Percentiles rank a stretch among this genome's conserved stretches.
Evolutionary conservation across 2,888 invertebrate genomes (phyloP).

Genomic region (Villa cingulata): DNA sequence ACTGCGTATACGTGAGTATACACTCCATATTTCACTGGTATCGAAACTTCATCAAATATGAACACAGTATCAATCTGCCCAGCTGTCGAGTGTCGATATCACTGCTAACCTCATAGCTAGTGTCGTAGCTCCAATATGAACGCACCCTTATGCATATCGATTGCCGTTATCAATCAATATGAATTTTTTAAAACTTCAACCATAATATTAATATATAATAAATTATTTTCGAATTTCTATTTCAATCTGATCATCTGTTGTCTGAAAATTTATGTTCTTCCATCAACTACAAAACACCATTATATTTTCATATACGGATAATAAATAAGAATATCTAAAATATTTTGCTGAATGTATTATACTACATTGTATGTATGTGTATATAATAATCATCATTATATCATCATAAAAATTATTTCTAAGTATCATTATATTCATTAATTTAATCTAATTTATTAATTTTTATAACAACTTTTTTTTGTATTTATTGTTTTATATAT

Average conservation of each 20-base stretch:
- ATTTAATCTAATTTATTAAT: not conserved
- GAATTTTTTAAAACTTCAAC: no score
- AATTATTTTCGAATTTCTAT: constrained; percentile 1
- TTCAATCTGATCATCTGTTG: constrained; percentile 2
- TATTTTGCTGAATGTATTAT: constrained; percentile 26
- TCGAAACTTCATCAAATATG: no score
- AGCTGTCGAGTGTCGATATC: no score
- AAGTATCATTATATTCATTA: not conserved
- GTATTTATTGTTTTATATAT: not conserved
- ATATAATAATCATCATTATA: not conserved
- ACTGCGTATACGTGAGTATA: no score
- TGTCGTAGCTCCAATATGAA: no score
- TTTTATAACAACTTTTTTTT: not conserved
- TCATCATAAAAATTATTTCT: no score
- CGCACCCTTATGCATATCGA: no score
- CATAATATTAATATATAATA: not conserved
- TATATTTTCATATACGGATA: constrained; percentile 33
- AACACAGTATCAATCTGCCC: no score
- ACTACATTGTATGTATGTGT: constrained; percentile 7
- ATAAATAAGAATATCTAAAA: constrained; percentile 60
- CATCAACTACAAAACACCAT: no score
- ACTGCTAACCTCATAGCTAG: no score
- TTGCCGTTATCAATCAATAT: no score
- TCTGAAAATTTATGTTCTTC: constrained; percentile 4
- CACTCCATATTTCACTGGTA: no score